Evolutionary conservation across 2,113 vertebrate species (phyloP).

Genomic region (Pseudopodoces humilis): DNA sequence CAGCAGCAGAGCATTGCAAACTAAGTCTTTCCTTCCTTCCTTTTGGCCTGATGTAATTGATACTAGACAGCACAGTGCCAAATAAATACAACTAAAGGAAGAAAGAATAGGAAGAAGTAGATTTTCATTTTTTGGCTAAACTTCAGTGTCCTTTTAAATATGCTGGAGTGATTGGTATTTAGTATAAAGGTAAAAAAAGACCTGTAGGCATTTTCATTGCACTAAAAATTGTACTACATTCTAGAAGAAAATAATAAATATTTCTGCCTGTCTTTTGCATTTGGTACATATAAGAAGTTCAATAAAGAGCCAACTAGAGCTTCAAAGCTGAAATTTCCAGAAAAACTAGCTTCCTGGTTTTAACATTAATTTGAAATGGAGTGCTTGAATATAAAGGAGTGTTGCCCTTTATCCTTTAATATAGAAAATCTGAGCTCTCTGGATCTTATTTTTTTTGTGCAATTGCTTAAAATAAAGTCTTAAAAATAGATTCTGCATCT

Average conservation of each 20-base stretch:
- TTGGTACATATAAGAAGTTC: neutral
- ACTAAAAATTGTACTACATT: neutral
- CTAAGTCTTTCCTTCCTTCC: conserved; percentile 45
- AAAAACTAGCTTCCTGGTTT: neutral
- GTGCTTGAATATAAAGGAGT: neutral
- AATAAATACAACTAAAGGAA: neutral
- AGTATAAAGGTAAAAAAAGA: neutral
- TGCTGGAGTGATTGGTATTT: neutral
- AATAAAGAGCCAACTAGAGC: neutral
- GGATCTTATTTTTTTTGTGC: neutral
- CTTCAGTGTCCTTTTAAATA: neutral
- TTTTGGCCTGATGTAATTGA: neutral
- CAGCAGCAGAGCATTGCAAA: neutral
- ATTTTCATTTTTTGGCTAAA: neutral
- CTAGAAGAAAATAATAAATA: neutral
- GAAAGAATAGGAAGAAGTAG: neutral
- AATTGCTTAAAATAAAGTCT: neutral
- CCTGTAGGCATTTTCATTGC: neutral
- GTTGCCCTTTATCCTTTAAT: neutral
- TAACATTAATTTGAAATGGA: neutral
- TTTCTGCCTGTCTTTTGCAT: neutral
- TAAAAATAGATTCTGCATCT: neutral
- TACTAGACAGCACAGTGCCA: neutral
- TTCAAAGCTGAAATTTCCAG: neutral
- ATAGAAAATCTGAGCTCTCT: neutral